These are phyloP conservation scores for Anguilla anguilla DNA, from an alignment of 2,797 vertebrate species.

Conservation along the genomic window DNA sequence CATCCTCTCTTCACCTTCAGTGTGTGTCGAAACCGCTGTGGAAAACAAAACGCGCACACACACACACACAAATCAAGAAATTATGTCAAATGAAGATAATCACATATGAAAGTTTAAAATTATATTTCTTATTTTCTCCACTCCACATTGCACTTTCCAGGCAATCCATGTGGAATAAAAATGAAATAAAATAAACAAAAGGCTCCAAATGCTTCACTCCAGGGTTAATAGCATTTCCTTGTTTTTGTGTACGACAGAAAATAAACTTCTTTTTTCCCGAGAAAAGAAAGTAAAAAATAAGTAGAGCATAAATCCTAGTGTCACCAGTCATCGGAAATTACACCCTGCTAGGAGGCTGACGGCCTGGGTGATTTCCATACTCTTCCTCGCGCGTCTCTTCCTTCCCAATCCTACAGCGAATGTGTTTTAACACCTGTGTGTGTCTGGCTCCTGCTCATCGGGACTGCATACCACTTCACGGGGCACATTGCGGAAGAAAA, in stretches of 20 bases:
- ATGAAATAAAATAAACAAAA: not conserved
- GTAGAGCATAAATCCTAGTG: not conserved
- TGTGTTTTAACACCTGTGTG: conserved; percentile 15
- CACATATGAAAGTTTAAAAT: not conserved
- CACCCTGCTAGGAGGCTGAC: not conserved
- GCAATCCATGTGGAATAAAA: not conserved
- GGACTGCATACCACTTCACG: not conserved
- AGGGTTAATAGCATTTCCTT: not conserved
- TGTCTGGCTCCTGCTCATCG: not conserved
- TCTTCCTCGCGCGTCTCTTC: not conserved
- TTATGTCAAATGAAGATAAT: not conserved
- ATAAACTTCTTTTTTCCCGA: not conserved
- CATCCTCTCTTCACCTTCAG: conserved; percentile 86
- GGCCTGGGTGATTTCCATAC: not conserved
- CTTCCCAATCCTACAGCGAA: not conserved
- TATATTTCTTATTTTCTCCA: not conserved
- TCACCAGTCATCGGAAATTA: conserved; percentile 10
- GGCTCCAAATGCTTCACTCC: not conserved
- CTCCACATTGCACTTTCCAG: not conserved
- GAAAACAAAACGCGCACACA: not conserved
- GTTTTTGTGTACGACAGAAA: not conserved
- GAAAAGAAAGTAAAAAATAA: not conserved
- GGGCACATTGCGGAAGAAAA: conserved; percentile 24
- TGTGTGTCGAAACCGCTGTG: conserved; percentile 82
- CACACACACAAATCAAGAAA: not conserved